Evolutionary conservation across 2,797 vertebrate species (phyloP).

Genomic region (Poeciliopsis turneri): DNA sequence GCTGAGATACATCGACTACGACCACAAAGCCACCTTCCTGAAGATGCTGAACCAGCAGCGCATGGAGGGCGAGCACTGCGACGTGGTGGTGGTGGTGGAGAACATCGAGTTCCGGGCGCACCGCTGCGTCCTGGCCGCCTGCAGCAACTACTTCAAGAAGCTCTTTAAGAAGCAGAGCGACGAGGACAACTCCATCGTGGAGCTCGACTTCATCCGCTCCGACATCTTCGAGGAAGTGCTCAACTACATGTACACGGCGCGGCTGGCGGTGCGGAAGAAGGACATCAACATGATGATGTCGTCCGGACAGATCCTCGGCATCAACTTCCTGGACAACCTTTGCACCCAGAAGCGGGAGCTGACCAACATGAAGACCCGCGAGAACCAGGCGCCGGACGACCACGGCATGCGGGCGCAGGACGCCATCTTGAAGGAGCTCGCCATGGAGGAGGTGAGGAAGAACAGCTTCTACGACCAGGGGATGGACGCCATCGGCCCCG

Average conservation of each 20-base stretch:
- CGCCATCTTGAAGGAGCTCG: conserved; percentile 92
- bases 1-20: conserved; percentile 95
- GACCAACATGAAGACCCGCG: conserved; percentile 89
- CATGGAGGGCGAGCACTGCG: conserved; percentile 95
- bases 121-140: conserved; percentile 92
- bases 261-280: conserved; percentile 94
- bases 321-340: conserved; percentile 94
- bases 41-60: conserved; percentile 95
- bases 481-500: conserved; percentile 91
- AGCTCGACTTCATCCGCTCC: conserved; percentile 95
- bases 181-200: conserved; percentile 94
- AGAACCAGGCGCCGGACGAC: conserved; percentile 91
- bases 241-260: conserved; percentile 96
- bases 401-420: conserved; percentile 93
- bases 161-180: conserved; percentile 95
- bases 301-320: conserved; percentile 93
- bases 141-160: conserved; percentile 97
- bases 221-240: conserved; percentile 97
- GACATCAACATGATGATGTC: conserved; percentile 98
- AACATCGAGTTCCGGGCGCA: conserved; percentile 96
- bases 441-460: conserved; percentile 94
- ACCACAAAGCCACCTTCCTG: conserved; percentile 96
- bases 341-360: conserved; percentile 95
- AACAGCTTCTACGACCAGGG: conserved; percentile 95
- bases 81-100: conserved; percentile 95